These are phyloP conservation scores for Salvelinus sp. DNA, from an alignment of 2,113 vertebrate species.

Conservation along the genomic window DNA sequence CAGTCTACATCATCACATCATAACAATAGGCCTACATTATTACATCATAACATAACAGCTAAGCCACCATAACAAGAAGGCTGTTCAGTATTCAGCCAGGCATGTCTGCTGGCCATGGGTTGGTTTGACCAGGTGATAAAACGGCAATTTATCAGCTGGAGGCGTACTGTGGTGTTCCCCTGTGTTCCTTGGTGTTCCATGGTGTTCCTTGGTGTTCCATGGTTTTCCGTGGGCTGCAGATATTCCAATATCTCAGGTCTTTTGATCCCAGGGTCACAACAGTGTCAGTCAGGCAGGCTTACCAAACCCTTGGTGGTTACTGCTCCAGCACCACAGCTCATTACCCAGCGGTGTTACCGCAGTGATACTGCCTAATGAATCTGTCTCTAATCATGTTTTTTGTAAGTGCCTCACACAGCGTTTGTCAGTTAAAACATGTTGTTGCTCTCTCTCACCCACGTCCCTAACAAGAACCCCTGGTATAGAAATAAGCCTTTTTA, in stretches of 20 bases:
- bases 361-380: constrained; percentile 45
- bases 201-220: constrained; percentile 3
- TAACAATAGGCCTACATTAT: too few relatives aligned
- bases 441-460: constrained; percentile 9
- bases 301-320: constrained; percentile 40
- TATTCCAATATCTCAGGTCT: constrained; percentile 35
- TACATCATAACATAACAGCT: too few relatives aligned
- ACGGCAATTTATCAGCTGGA: constrained; percentile 53
- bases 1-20: too few relatives aligned
- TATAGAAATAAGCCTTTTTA: too few relatives aligned
- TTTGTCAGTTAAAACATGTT: constrained; percentile 3
- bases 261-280: constrained; percentile 50
- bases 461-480: too few relatives aligned
- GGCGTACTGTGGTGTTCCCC: not conserved
- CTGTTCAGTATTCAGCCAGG: constrained; percentile 52
- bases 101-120: constrained; percentile 38
- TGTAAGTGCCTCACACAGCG: constrained; percentile 43
- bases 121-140: constrained; percentile 49
- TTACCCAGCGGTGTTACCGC: constrained; percentile 47
- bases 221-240: constrained; percentile 36
- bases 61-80: constrained; percentile 21
- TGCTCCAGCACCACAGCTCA: constrained; percentile 55
- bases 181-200: not conserved
- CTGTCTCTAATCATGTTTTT: constrained; percentile 55
- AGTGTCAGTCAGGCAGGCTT: constrained; percentile 46